phyloP scores from a whole-genome alignment of 2,888 invertebrate species.

The Ganaspis brasiliensis region DNA sequence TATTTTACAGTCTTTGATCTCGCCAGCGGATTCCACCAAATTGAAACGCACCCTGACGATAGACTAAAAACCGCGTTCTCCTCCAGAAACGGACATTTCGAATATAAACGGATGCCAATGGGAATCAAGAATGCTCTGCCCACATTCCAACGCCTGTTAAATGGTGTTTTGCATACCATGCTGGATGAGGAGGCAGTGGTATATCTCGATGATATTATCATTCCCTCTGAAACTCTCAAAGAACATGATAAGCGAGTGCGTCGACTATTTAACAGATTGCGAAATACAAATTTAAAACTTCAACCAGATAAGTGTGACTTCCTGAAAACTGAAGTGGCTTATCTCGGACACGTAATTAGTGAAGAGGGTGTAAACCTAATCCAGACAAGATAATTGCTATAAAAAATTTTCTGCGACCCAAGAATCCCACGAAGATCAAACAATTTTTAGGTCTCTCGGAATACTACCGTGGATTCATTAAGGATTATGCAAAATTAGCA shows the following conservation, averaged over 20 bases:
- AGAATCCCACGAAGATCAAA: not conserved
- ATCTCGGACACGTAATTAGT: not conserved
- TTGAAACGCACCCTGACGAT: not conserved
- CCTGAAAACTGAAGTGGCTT: not conserved
- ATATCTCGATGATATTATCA: too few species aligned
- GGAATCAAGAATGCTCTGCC: not conserved
- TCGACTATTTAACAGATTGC: not conserved
- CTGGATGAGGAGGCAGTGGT: too few species aligned
- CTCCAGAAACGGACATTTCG: not conserved
- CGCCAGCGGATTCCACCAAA: not conserved
- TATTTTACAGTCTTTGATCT: not conserved
- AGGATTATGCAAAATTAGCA: not conserved
- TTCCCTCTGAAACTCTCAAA: not conserved
- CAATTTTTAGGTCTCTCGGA: not conserved
- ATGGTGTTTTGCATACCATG: not conserved
- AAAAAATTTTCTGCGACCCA: not conserved
- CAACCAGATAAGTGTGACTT: not conserved
- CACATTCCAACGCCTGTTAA: not conserved
- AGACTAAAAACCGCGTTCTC: not conserved
- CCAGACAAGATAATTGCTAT: not conserved
- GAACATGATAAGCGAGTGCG: not conserved
- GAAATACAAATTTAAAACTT: not conserved
- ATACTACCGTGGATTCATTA: not conserved
- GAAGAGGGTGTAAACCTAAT: conserved; percentile 2
- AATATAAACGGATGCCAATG: not conserved